Conservation (phyloP, 2,113 vertebrate genomes). For the Daubentonia madagascariensis region DNA sequence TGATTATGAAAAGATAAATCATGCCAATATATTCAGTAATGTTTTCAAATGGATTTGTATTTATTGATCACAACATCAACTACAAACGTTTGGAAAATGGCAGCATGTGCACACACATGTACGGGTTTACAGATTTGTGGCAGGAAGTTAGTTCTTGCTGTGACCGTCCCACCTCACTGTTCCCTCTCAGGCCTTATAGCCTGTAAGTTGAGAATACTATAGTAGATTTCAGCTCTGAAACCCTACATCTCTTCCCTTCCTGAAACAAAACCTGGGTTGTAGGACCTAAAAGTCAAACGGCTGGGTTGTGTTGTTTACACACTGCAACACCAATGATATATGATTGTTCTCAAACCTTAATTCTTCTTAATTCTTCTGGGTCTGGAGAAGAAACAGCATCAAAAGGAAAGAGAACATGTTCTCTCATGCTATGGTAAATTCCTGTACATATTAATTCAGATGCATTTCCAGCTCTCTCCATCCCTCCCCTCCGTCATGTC, state of each 20-base stretch:
- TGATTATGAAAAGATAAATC: neutral
- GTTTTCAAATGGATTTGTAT: neutral
- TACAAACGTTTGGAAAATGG: neutral
- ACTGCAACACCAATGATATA: neutral
- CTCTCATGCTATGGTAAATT: neutral
- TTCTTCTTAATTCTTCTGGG: neutral
- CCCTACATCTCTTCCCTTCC: neutral
- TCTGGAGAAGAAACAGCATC: neutral
- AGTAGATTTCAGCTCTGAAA: neutral
- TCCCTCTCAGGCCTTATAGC: neutral
- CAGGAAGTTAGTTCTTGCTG: neutral
- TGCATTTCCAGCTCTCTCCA: neutral
- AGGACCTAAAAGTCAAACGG: neutral
- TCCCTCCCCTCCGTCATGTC: neutral
- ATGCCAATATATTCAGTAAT: neutral
- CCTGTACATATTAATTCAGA: neutral
- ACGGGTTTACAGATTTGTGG: neutral
- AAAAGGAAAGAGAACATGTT: neutral
- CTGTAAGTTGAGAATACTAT: neutral
- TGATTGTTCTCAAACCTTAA: neutral
- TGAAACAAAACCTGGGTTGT: neutral
- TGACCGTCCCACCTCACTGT: neutral
- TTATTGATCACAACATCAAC: neutral
- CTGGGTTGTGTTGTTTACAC: neutral
- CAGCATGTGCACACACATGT: accelerated